These are phyloP conservation scores for Prochilodus magdalenae DNA, from an alignment of 2,113 vertebrate genomes.

Conservation along the genomic window DNA sequence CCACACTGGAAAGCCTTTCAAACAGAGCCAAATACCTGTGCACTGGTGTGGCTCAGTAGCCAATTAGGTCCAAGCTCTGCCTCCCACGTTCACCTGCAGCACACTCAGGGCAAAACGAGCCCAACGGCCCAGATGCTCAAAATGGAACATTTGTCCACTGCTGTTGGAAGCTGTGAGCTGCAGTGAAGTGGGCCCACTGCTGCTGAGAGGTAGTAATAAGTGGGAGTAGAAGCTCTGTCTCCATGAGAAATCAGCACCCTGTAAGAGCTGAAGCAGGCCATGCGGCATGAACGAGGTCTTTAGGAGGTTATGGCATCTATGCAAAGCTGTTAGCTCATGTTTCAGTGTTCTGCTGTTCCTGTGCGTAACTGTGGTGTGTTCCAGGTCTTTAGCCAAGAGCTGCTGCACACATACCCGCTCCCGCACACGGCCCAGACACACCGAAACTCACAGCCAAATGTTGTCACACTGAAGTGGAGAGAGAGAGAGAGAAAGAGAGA, in stretches of 20 bases:
- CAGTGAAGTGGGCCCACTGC: background rate
- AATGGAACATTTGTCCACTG: background rate
- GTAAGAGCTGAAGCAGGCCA: background rate
- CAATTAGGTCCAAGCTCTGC: too few relatives aligned
- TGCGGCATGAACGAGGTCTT: background rate
- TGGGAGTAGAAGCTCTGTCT: background rate
- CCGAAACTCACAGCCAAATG: conserved; percentile 28
- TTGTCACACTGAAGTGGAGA: conserved; percentile 8
- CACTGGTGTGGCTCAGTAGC: too few relatives aligned
- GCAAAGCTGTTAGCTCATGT: background rate
- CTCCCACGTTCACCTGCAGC: too few relatives aligned
- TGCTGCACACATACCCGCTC: background rate
- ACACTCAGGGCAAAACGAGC: too few relatives aligned
- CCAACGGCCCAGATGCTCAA: too few relatives aligned
- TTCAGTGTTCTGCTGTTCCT: background rate
- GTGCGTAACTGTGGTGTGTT: background rate
- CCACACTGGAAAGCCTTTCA: too few relatives aligned
- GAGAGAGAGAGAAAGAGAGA: background rate
- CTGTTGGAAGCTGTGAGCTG: background rate
- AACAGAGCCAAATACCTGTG: too few relatives aligned
- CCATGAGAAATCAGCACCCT: background rate
- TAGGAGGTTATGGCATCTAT: background rate
- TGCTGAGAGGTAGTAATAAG: background rate
- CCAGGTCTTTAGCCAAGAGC: conserved; percentile 18
- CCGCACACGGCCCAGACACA: background rate